Conservation (phyloP, 37 sponge, comb jelly and placozoan genomes). For the Beroe forskalii region DNA sequence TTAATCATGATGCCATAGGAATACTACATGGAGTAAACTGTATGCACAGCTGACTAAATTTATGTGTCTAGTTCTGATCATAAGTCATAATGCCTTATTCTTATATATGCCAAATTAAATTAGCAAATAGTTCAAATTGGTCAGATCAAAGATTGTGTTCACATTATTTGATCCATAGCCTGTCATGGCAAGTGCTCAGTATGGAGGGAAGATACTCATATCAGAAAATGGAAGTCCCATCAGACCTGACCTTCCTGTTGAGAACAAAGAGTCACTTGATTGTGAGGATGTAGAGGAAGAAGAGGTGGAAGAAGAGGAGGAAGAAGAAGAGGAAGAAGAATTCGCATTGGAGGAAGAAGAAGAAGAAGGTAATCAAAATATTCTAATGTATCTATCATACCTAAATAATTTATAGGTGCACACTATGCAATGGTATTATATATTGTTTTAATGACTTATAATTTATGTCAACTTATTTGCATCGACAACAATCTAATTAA, state of each 20-base stretch:
- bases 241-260: not conserved
- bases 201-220: not conserved
- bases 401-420: too few species aligned
- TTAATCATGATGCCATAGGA: too few species aligned
- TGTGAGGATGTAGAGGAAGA: not conserved
- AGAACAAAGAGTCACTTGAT: not conserved
- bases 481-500: not conserved
- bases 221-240: conserved; percentile 39
- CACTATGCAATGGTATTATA: too few species aligned
- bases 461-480: not conserved
- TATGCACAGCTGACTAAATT: too few species aligned
- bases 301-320: not conserved
- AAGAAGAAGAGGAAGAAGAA: not conserved
- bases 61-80: too few species aligned
- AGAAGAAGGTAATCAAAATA: not conserved
- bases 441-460: not conserved
- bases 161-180: not conserved
- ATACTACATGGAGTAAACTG: too few species aligned
- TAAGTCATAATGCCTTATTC: too few species aligned
- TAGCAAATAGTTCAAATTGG: too few species aligned
- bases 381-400: not conserved
- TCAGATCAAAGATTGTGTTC: too few species aligned
- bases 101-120: too few species aligned
- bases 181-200: not conserved
- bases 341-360: not conserved